These are phyloP conservation scores for Naso thynnoides DNA, from an alignment of 2,797 vertebrate species.

Conservation along the genomic window DNA sequence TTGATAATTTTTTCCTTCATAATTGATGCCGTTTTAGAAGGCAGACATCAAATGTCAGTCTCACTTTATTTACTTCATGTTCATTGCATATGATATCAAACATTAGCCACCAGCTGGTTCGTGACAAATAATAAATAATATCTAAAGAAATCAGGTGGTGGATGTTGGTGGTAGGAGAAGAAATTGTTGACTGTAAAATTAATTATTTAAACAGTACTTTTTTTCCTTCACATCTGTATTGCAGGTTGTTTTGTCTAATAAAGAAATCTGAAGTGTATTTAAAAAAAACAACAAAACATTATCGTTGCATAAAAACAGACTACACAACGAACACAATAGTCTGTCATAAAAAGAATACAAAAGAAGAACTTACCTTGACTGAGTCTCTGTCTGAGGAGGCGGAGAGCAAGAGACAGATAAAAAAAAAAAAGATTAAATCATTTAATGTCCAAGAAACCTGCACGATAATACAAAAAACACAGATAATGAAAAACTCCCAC, in stretches of 20 bases:
- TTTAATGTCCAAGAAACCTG: conserved; percentile 24
- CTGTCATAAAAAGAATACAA: neutral
- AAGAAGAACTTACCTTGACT: conserved; percentile 90
- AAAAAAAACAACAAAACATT: neutral
- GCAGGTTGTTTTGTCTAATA: neutral
- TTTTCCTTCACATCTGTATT: neutral
- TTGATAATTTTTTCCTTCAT: neutral
- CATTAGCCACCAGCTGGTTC: neutral
- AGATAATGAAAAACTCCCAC: neutral
- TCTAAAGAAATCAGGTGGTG: neutral
- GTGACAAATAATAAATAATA: neutral
- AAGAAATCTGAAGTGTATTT: neutral
- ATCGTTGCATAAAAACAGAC: neutral
- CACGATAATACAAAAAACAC: neutral
- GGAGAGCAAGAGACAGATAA: conserved; percentile 30
- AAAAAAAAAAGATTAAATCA: conserved; percentile 26
- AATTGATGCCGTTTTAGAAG: neutral
- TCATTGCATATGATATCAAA: conserved; percentile 6
- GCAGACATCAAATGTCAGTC: neutral
- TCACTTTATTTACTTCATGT: neutral
- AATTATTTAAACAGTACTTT: neutral
- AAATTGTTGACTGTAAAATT: neutral
- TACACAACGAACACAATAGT: neutral
- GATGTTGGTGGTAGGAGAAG: neutral
- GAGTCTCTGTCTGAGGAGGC: conserved; percentile 92